These are phyloP conservation scores for Nixonia krombeini DNA, from an alignment of 1,140 invertebrate species.

Conservation along the genomic window DNA sequence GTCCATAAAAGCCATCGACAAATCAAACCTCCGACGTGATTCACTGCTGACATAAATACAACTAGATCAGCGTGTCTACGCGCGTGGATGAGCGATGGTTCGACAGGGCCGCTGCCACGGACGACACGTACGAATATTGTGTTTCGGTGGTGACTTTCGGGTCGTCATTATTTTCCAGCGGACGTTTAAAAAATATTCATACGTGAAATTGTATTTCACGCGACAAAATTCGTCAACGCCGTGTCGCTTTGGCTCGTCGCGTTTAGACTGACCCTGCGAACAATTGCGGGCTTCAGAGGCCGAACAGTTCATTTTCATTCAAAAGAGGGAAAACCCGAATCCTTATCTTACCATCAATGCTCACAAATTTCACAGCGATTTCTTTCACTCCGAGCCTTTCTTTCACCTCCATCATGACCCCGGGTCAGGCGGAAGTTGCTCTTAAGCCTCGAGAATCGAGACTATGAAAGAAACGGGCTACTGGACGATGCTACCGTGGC, in stretches of 20 bases:
- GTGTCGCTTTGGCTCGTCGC: no score
- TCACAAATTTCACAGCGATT: slow-evolving; percentile 33
- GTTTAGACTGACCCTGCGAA: no score
- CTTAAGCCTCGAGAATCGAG: slow-evolving; percentile 54
- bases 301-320: no score
- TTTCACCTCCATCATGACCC: slow-evolving; percentile 35
- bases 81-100: slow-evolving; percentile 67
- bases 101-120: slow-evolving; percentile 53
- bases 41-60: slow-evolving; percentile 71
- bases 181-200: slow-evolving; percentile 49
- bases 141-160: slow-evolving; percentile 51
- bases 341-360: slow-evolving; percentile 20
- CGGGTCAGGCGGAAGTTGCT: slow-evolving; percentile 36
- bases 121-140: slow-evolving; percentile 49
- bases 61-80: slow-evolving; percentile 69
- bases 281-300: no score
- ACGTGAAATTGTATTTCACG: slow-evolving; percentile 43
- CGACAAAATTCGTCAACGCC: slow-evolving; percentile 45
- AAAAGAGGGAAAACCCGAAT: slow-evolving; percentile 12
- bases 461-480: slow-evolving; percentile 52
- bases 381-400: slow-evolving; percentile 27
- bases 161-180: slow-evolving; percentile 49
- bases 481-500: slow-evolving; percentile 47
- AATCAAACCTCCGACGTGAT: slow-evolving; percentile 71
- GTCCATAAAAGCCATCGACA: slow-evolving; percentile 72